These are phyloP conservation scores for Lipotes vexillifer DNA, from an alignment of 2,113 vertebrate genomes.

Conservation along the genomic window DNA sequence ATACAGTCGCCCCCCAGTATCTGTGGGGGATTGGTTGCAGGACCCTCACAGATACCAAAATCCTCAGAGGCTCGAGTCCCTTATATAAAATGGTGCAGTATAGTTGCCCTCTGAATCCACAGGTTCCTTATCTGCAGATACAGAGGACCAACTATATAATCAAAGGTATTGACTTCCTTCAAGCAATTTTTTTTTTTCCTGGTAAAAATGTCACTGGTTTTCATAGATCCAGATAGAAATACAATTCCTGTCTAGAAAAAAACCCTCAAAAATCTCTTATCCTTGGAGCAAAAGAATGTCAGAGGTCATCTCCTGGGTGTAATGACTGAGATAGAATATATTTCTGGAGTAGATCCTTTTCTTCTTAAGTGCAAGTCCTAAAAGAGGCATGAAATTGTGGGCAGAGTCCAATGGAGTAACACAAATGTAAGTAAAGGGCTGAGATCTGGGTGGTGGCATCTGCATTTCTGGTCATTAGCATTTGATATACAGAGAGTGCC, in stretches of 20 bases:
- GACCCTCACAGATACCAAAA: background rate
- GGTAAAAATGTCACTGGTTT: background rate
- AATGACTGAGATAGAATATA: background rate
- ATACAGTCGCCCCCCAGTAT: too few species aligned
- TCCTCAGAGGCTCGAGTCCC: background rate
- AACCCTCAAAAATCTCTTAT: background rate
- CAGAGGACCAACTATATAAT: background rate
- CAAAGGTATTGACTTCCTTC: background rate
- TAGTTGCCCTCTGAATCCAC: background rate
- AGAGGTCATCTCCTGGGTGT: background rate
- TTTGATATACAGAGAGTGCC: background rate
- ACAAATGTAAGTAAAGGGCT: background rate
- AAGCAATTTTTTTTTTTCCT: background rate
- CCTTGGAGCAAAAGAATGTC: background rate
- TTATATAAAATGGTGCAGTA: background rate
- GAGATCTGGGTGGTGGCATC: background rate
- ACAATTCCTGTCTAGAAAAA: background rate
- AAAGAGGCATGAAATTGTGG: background rate
- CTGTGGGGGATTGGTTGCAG: background rate
- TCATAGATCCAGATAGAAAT: background rate
- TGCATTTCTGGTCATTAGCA: background rate
- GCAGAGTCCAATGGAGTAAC: background rate
- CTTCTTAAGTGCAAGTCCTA: background rate
- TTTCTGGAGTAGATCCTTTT: background rate
- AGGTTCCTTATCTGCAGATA: background rate